phyloP scores from a whole-genome alignment of 2,797 vertebrate species.

The Phalanger gymnotis region DNA sequence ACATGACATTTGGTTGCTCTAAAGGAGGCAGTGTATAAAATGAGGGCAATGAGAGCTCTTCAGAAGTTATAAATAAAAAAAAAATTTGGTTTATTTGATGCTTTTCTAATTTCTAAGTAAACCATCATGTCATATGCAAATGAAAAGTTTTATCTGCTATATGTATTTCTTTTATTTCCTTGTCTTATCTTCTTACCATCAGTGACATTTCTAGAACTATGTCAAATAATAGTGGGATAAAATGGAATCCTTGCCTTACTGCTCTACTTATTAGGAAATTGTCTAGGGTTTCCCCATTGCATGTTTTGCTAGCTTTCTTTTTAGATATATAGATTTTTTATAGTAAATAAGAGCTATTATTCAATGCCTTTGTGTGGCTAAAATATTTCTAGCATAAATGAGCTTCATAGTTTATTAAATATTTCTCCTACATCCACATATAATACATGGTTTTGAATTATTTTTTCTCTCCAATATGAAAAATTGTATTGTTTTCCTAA shows the following conservation, averaged over 20 bases:
- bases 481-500: not conserved
- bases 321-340: not conserved
- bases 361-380: not conserved
- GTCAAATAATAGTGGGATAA: not conserved
- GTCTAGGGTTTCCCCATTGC: not conserved
- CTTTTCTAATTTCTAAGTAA: too few relatives aligned
- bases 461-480: not conserved
- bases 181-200: not conserved
- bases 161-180: too few relatives aligned
- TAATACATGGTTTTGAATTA: not conserved
- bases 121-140: too few relatives aligned
- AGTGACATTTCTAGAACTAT: not conserved
- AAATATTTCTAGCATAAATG: not conserved
- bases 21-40: not conserved
- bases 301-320: not conserved
- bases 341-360: too few relatives aligned
- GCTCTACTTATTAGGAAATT: not conserved
- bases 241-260: not conserved
- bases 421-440: not conserved
- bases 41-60: not conserved
- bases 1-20: not conserved
- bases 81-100: not conserved
- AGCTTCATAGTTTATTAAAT: not conserved
- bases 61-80: not conserved
- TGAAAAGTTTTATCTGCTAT: too few relatives aligned